Evolutionary conservation across 2,797 vertebrate genomes (phyloP).

Genomic region (Sphenopsis melanotis): DNA sequence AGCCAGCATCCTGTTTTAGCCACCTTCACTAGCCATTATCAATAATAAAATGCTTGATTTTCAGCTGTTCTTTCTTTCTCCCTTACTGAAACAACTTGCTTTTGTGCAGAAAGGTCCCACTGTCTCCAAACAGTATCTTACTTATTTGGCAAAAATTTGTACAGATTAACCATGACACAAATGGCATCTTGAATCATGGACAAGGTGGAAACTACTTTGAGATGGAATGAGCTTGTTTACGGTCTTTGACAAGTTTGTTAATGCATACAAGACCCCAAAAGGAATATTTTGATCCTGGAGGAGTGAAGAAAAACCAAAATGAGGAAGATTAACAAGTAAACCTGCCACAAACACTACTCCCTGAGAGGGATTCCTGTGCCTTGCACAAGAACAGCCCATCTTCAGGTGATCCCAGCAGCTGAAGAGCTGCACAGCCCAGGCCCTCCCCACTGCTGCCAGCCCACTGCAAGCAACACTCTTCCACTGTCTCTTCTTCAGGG

Average conservation of each 20-base stretch:
- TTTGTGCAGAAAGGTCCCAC: not conserved
- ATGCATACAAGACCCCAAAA: not conserved
- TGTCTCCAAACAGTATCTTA: not conserved
- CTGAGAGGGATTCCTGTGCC: not conserved
- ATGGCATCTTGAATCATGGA: not conserved
- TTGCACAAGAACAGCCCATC: not conserved
- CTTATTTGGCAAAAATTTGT: not conserved
- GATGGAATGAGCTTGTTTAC: not conserved
- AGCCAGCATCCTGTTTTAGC: not conserved
- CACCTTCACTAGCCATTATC: not conserved
- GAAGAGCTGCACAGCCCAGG: constrained; percentile 18
- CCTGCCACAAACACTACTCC: rapidly evolving
- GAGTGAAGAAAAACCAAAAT: not conserved
- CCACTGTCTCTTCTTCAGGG: constrained; percentile 63
- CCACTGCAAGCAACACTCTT: constrained; percentile 20
- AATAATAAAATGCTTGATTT: not conserved
- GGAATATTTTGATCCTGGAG: not conserved
- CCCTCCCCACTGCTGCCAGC: constrained; percentile 74
- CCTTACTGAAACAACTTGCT: not conserved
- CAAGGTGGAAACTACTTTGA: not conserved
- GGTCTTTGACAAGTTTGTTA: not conserved
- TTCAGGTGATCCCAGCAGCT: not conserved
- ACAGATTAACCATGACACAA: not conserved
- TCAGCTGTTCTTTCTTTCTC: not conserved
- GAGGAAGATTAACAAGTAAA: not conserved